These are phyloP conservation scores for Liparis tanakae DNA, from an alignment of 2,797 vertebrate species.

Conservation along the genomic window DNA sequence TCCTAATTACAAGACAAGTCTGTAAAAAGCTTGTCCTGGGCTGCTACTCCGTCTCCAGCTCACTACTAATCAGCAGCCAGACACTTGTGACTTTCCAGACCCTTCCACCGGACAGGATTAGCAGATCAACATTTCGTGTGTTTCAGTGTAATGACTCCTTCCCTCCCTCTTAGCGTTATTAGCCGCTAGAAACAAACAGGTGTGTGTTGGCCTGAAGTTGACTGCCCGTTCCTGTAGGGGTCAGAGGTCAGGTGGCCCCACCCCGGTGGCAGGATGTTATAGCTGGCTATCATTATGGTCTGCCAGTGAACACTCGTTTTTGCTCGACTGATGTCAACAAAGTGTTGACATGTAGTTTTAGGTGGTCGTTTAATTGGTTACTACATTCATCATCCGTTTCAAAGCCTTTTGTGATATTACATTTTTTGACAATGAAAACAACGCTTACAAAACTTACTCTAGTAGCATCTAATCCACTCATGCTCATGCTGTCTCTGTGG, in stretches of 20 bases:
- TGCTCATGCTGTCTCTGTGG: too few relatives aligned
- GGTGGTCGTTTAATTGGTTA: neutral
- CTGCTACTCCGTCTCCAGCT: conserved; percentile 66
- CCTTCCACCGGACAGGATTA: conserved; percentile 72
- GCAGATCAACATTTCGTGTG: conserved; percentile 54
- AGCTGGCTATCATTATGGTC: conserved; percentile 64
- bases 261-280: conserved; percentile 60
- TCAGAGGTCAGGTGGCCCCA: conserved; percentile 68
- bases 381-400: neutral
- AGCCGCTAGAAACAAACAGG: conserved; percentile 69
- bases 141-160: conserved; percentile 53
- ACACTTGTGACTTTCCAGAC: conserved; percentile 76
- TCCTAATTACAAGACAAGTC: conserved; percentile 64
- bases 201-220: conserved; percentile 72
- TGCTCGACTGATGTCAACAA: too few relatives aligned
- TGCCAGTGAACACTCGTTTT: conserved; percentile 30
- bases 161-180: conserved; percentile 30
- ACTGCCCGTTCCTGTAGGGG: conserved; percentile 48
- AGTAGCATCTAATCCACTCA: conserved; percentile 20
- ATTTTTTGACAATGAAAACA: conserved; percentile 8
- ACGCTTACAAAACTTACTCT: neutral
- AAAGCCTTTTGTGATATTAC: conserved; percentile 11
- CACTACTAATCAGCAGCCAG: conserved; percentile 63
- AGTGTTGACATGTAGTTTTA: neutral
- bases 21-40: conserved; percentile 68